Evolutionary conservation across 1,140 invertebrate species (phyloP).

Genomic region (Triops longicaudatus): DNA sequence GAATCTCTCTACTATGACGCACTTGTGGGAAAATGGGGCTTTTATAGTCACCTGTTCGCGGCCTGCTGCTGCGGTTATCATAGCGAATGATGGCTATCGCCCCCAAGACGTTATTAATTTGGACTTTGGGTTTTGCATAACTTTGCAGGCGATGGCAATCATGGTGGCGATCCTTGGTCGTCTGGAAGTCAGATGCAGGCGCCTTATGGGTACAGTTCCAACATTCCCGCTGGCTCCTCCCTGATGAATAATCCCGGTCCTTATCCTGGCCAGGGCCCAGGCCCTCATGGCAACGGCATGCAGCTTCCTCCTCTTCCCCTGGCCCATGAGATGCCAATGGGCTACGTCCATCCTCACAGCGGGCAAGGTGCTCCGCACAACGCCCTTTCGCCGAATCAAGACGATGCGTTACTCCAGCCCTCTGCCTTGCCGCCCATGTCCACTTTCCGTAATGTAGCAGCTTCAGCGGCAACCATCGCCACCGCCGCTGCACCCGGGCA

Average conservation of each 20-base stretch:
- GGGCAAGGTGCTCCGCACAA: constrained; percentile 29
- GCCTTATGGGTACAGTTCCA: constrained; percentile 25
- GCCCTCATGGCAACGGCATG: constrained; percentile 10
- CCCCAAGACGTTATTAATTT: not conserved
- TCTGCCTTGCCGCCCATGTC: constrained; percentile 86
- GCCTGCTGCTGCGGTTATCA: not conserved
- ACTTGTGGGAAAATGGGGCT: not conserved
- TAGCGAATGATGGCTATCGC: not conserved
- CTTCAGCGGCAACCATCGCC: constrained; percentile 32
- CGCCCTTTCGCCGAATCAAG: constrained; percentile 43
- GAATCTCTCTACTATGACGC: not conserved
- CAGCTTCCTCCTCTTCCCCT: constrained; percentile 4
- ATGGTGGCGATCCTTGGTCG: constrained; percentile 41
- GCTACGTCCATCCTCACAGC: constrained; percentile 33
- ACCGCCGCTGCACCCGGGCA: constrained; percentile 42
- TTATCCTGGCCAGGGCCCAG: not conserved
- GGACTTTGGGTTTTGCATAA: not conserved
- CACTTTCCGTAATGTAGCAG: constrained; percentile 54
- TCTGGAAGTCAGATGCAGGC: constrained; percentile 38
- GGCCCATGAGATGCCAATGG: constrained; percentile 32
- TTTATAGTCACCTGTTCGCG: not conserved
- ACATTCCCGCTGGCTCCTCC: constrained; percentile 9
- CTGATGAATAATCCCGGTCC: constrained; percentile 6
- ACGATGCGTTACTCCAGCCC: constrained; percentile 51
- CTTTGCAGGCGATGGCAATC: constrained; percentile 37